Conservation (phyloP, 2,888 invertebrate species). For the Eupsilia transversa region DNA sequence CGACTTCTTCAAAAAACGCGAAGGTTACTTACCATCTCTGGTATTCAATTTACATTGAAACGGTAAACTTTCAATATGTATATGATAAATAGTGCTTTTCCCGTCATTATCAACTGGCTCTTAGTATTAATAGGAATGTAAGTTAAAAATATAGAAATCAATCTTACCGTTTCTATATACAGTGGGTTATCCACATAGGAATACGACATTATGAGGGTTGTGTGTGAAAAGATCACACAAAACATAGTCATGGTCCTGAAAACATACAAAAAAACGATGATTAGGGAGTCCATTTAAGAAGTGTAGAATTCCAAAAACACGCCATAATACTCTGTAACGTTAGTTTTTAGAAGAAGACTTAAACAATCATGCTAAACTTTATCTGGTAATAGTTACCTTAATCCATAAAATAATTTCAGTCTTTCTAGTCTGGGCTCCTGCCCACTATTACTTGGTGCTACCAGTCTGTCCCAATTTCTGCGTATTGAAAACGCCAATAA, state of each 20-base stretch:
- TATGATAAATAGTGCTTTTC: not conserved
- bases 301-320: not conserved
- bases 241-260: slow-evolving; percentile 85
- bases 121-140: not conserved
- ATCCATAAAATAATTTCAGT: slow-evolving; percentile 82
- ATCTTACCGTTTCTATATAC: slow-evolving; percentile 82
- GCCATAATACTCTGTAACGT: not conserved
- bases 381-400: slow-evolving; percentile 75
- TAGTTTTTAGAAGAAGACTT: not conserved
- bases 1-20: not conserved
- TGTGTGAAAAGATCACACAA: slow-evolving; percentile 86
- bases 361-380: not conserved
- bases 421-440: slow-evolving; percentile 80
- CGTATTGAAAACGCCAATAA: slow-evolving; percentile 82
- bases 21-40: not conserved
- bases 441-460: slow-evolving; percentile 74
- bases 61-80: not conserved
- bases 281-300: not conserved
- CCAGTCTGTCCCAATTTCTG: slow-evolving; percentile 81
- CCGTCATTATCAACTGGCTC: no score
- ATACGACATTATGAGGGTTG: slow-evolving; percentile 76
- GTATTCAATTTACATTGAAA: no score
- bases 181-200: slow-evolving; percentile 81
- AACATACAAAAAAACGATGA: slow-evolving; percentile 45
- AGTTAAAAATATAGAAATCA: not conserved